Evolutionary conservation across 2,797 vertebrate genomes (phyloP).

Genomic region (Siniperca undulata): DNA sequence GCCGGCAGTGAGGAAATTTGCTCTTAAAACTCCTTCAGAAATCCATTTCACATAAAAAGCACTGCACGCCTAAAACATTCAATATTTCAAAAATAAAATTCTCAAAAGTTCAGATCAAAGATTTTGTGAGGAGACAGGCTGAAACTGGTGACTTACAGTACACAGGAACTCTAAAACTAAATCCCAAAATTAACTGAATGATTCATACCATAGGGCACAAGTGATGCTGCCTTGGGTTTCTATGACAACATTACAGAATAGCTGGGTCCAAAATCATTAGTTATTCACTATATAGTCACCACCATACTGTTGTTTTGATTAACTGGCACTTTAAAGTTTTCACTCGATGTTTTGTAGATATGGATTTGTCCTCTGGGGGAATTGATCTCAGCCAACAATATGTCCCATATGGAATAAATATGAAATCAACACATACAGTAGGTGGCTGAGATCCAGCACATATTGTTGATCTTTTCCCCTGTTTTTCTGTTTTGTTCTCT

Average conservation of each 20-base stretch:
- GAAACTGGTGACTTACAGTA: not conserved
- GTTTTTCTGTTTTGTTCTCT: conserved; percentile 3
- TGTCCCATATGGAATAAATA: not conserved
- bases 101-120: too few species aligned
- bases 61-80: too few species aligned
- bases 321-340: not conserved
- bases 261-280: not conserved
- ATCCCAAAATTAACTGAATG: not conserved
- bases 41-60: too few species aligned
- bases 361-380: not conserved
- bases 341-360: not conserved
- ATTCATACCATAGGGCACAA: not conserved
- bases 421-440: not conserved
- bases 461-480: not conserved
- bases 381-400: not conserved
- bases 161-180: not conserved
- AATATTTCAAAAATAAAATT: too few species aligned
- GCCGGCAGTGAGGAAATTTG: too few species aligned
- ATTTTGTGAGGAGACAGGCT: not conserved
- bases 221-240: not conserved
- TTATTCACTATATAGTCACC: not conserved
- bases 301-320: not conserved
- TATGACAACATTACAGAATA: not conserved
- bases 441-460: not conserved
- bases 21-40: too few species aligned